Base-by-base conservation (phyloP, 2,113 vertebrate species). In the Planiliza haematocheilus region DNA sequence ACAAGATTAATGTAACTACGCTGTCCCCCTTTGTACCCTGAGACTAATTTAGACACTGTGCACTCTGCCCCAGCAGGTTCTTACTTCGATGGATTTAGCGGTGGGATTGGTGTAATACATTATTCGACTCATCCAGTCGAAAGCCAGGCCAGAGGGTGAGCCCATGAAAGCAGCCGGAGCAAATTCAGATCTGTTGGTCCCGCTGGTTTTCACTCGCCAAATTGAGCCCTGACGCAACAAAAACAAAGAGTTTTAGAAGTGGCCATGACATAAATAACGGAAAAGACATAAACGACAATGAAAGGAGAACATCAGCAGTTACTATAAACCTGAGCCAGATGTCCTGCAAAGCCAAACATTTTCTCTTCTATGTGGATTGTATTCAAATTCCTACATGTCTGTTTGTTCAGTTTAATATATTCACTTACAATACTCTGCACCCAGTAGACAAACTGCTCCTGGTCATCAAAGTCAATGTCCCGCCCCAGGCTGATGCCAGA, bases 61-160 rank as follows among this genome's bases (percentile, higher is more conserved):
- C 9, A 30, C 45, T 37, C 46, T 59, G 14, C 51, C 14, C 58
- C 11, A 48, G n/a, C 59, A 49, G 16, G 14, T 20, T 17, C 55
- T 89, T 69, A 93, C 93, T 91, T 94, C 93, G 48, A 94, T 93
- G 41, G 87, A 11, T 70, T 83, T 91, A 46, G 6, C 64, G 12
- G 80, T 82, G 17, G 92, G 91, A 79, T 92, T 94, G 55, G 89
- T 93, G 64, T 93, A 94, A 71, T 88, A 94, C 91, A 94, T 92
- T 20, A 87, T 65, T 21, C 91, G 73, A 69, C 85, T 82, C 20
- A 94, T 89, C 93, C 93, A 93, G 67, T 94, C 93, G 88, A 94
- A 93, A 49, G 93, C 92, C 60, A 94, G 77, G 56, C 91, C 89
- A 37, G 84, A 89, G 0, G 92, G 92, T 2, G 88, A 83, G 14